A percentile compares a stretch with the other conserved stretches of the same genome.
Conservation (phyloP, 2,797 vertebrate species). For the Macropodus opercularis region DNA sequence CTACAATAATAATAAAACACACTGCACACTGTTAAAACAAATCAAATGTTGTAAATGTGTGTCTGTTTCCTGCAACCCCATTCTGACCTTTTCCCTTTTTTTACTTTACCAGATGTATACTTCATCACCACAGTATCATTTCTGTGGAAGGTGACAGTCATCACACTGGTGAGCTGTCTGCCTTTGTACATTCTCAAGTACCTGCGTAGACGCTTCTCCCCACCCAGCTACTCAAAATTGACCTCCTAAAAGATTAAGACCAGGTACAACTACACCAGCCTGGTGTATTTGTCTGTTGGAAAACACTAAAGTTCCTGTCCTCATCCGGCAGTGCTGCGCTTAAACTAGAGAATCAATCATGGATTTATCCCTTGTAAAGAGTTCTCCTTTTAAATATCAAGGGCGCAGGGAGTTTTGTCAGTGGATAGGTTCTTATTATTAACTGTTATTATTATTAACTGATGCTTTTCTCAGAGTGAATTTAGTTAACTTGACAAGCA, state of each 20-base stretch:
- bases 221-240: constrained; percentile 97
- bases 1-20: not conserved
- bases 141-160: constrained; percentile 97
- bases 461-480: constrained; percentile 5
- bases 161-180: constrained; percentile 97
- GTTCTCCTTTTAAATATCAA: not conserved
- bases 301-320: constrained; percentile 7
- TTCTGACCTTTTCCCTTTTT: constrained; percentile 14
- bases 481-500: not conserved
- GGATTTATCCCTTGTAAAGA: constrained; percentile 26
- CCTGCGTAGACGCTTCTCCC: constrained; percentile 94
- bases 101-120: constrained; percentile 87
- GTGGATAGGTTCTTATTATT: constrained; percentile 11
- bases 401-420: not conserved
- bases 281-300: not conserved
- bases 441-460: too few relatives aligned
- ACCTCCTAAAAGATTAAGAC: constrained; percentile 75
- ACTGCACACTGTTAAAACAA: not conserved
- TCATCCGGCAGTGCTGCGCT: constrained; percentile 30
- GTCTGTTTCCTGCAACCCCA: not conserved
- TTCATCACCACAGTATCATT: constrained; percentile 96
- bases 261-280: constrained; percentile 9
- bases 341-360: constrained; percentile 25
- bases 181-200: constrained; percentile 99
- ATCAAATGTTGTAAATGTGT: too few relatives aligned